Conservation (phyloP, 2,888 invertebrate species). For the Pelosia muscerda region DNA sequence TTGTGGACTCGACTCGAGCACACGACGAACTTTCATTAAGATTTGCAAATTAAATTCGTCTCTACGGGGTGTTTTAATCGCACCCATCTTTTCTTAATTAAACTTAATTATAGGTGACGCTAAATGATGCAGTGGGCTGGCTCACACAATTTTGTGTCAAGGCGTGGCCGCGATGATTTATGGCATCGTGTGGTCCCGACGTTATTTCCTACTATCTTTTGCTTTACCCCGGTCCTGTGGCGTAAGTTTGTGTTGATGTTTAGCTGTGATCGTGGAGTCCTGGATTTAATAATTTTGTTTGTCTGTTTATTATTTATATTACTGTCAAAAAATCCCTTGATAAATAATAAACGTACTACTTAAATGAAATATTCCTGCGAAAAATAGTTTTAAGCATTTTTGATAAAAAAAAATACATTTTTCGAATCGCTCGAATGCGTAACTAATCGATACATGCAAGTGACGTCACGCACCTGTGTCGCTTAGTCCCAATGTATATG, state of each 20-base stretch:
- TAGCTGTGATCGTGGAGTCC: background rate
- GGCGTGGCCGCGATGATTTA: conserved; percentile 39
- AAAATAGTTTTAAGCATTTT: too few relatives aligned
- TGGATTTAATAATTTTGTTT: background rate
- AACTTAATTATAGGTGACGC: conserved; percentile 69
- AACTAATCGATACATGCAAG: too few relatives aligned
- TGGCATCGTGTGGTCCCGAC: conserved; percentile 19
- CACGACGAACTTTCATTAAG: conserved; percentile 69
- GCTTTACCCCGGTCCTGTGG: background rate
- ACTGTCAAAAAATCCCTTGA: too few relatives aligned
- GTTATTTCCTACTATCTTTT: conserved; percentile 23
- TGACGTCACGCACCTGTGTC: too few relatives aligned
- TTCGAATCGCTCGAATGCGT: too few relatives aligned
- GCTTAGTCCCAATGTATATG: too few relatives aligned
- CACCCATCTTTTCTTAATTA: conserved; percentile 70
- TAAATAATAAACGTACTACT: too few relatives aligned
- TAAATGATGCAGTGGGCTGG: conserved; percentile 50
- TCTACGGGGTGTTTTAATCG: conserved; percentile 69
- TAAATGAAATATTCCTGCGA: too few relatives aligned
- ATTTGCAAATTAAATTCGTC: conserved; percentile 77
- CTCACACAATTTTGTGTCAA: conserved; percentile 43
- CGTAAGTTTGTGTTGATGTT: background rate
- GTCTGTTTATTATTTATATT: too few relatives aligned
- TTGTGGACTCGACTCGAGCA: conserved; percentile 56
- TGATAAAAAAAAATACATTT: too few relatives aligned